phyloP scores from a whole-genome alignment of 2,113 vertebrate species.

The Eonycteris spelaea region DNA sequence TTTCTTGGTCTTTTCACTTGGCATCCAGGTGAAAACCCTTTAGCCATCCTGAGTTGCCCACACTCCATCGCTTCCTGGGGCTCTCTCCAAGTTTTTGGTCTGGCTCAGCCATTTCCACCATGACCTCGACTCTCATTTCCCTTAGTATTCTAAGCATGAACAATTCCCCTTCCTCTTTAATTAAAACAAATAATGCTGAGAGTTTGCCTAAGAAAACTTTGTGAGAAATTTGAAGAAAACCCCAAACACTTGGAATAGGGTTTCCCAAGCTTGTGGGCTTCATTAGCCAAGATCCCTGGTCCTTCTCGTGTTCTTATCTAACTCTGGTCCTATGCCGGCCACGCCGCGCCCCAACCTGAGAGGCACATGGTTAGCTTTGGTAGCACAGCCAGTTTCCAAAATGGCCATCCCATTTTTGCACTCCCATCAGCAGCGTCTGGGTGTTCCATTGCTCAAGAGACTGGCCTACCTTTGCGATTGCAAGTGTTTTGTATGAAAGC shows the following conservation, averaged over 20 bases:
- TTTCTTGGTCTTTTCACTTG: neutral
- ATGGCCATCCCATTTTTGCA: neutral
- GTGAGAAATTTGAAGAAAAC: constrained; percentile 1
- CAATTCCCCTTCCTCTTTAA: neutral
- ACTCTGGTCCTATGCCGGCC: neutral
- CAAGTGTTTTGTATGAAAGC: neutral
- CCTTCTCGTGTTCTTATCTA: neutral
- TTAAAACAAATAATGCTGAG: neutral
- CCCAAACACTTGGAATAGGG: neutral
- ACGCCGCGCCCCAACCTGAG: neutral
- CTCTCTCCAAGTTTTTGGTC: neutral
- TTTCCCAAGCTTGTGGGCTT: neutral
- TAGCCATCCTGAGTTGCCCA: neutral
- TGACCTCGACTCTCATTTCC: too few species aligned
- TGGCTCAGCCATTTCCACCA: neutral
- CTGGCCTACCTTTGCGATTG: neutral
- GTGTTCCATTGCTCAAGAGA: neutral
- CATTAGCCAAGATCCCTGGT: neutral
- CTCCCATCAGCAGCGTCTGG: neutral
- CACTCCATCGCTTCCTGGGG: neutral
- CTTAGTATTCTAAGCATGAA: neutral
- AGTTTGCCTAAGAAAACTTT: neutral
- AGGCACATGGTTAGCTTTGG: neutral
- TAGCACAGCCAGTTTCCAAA: neutral
- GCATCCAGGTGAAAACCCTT: neutral